Evolutionary conservation across 1,140 invertebrate species (phyloP).

Genomic region (Pomacea maculata): DNA sequence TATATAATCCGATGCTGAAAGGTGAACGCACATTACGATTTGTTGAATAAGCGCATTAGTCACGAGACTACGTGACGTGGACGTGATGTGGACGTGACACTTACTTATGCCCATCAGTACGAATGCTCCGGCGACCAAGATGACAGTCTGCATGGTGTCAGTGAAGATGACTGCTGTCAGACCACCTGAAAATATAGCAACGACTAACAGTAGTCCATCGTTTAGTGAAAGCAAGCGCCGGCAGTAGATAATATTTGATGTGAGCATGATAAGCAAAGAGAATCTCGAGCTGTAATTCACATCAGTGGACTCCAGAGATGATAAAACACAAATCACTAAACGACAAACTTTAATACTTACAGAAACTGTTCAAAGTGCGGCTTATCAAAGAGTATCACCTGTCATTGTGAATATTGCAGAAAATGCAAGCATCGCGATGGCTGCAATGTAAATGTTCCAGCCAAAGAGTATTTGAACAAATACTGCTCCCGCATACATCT

Average conservation of each 20-base stretch:
- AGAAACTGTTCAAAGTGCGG: no score
- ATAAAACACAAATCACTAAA: no score
- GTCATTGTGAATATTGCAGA: slow-evolving; percentile 66
- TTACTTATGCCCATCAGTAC: slow-evolving; percentile 31
- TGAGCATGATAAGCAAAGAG: no score
- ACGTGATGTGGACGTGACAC: neutral
- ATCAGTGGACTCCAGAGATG: no score
- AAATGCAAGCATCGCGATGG: slow-evolving; percentile 65
- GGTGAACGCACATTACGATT: no score
- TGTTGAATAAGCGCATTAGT: no score
- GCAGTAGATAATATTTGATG: no score
- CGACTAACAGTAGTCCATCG: no score
- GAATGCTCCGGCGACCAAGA: slow-evolving; percentile 55
- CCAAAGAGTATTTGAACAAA: slow-evolving; percentile 66
- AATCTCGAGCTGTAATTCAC: no score
- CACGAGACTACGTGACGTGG: neutral
- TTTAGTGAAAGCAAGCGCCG: no score
- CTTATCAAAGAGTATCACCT: slow-evolving; percentile 60
- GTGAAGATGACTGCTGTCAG: slow-evolving; percentile 69
- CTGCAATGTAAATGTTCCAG: slow-evolving; percentile 65
- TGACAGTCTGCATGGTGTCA: slow-evolving; percentile 67
- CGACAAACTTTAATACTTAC: no score
- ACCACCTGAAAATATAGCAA: slow-evolving; percentile 42
- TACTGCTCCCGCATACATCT: slow-evolving; percentile 68
- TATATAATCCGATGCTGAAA: no score